Base-by-base conservation (phyloP, 2,888 invertebrate genomes). In the Ceraclea dissimilis region DNA sequence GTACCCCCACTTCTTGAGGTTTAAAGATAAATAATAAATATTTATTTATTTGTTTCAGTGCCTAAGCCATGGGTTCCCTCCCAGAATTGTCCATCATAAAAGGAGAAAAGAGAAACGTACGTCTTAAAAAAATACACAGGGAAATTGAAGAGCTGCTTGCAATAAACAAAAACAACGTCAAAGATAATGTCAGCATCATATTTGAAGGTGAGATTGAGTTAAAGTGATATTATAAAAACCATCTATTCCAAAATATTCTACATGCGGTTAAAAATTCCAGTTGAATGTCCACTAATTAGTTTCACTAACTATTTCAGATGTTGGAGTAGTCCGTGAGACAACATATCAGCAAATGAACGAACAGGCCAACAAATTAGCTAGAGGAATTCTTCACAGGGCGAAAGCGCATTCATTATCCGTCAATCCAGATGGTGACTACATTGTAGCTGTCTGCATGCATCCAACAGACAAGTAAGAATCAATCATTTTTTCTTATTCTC, bases 381-480 rank as follows among this genome's bases (percentile, higher is more conserved):
- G 79, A 16, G 76, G 74, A 0, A 73, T 87, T 33, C 66, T 74
- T 0, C 66, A 73, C 18, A 70, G 71, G 22, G 77, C 79, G 10
- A 62, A 67, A 2, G 61, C 64, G 10, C 63, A 70, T 48, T 63
- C 70, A 0, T 60, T 71, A 0, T 72, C 75, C 0, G 65, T 75
- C 11, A 86, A 88, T 67, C 67, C 72, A 2, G 89, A 90, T 67
- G 84, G 84, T 0, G 86, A 90, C 67, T 84, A 72, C 64, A 82
- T 90, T 11, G 77, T 92, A 0, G 90, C 88, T 1, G 86, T 92
- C 0, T 88, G 87, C 66, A 84, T 92, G 83, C 81, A 82, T 62
- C 91, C 92, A 0, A 82, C 86, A 2, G 85, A 88, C 65, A 79
- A 74, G 78, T 78, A 46, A 44, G 16, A n/a, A 39, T 16, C 10